Evolutionary conservation across 2,113 vertebrate species (phyloP), one percentile per base, ranked within the genome.

Genomic region (Siniperca chuatsi): DNA sequence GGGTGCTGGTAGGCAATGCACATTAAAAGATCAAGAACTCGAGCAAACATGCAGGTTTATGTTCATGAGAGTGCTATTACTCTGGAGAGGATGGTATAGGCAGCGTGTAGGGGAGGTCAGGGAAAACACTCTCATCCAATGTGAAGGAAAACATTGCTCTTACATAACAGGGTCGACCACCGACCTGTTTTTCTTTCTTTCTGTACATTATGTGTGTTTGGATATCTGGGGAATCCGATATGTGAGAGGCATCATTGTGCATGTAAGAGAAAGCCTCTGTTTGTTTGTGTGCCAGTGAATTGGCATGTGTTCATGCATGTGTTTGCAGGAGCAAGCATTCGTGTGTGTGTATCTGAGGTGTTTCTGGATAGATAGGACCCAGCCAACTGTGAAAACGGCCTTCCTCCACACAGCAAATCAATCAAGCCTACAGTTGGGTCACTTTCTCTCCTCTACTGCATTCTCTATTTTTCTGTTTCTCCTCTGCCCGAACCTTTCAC

Each of bases 331-430:
- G 35, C 40, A 54, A 37, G 37, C 46, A 16, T 48, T 42, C 3
- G 40, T 35, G 52, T 64, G 50, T 74, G 60, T 64, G 73, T 29
- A n/a, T 67, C 62, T 58, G 79, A 87, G 60, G 69, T 87, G 76
- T 90, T 90, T 84, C 81, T 91, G 76, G 72, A 67, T 78, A 66
- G 84, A 76, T 82, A 74, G 25, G 81, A 81, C 58, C 10, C 77
- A 85, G 69, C 78, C 79, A 70, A 85, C 75, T 83, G 84, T 90
- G 85, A 92, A 87, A 87, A 80, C 81, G 29, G 50, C 72, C 60
- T 81, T 74, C 64, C 72, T 79, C 60, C 79, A 70, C 67, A 78
- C 78, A 73, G 84, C 85, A 79, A 71, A 90, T 92, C 89, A 87
- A 89, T 92, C 64, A 61, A 25, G 61, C 74, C 40, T 72, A 60